Evolutionary conservation across 2,888 invertebrate genomes (phyloP).

Genomic region (Scaptomyza polygonia): DNA sequence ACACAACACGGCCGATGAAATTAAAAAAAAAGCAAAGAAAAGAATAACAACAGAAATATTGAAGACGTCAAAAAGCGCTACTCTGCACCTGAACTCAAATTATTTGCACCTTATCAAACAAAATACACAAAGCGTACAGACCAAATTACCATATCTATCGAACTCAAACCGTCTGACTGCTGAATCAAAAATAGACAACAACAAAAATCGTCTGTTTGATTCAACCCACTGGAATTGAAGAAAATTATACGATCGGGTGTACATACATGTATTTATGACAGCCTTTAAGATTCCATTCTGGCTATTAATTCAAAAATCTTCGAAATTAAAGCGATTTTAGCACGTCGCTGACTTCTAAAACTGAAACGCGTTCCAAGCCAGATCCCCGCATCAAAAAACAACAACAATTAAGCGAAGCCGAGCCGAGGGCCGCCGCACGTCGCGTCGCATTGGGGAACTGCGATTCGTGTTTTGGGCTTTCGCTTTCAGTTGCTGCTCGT

Average conservation of each 20-base stretch:
- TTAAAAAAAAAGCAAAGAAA: conserved; percentile 69
- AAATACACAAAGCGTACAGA: conserved; percentile 57
- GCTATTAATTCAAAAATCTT: conserved; percentile 42
- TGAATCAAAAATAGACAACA: conserved; percentile 17
- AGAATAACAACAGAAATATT: conserved; percentile 6
- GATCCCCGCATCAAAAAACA: conserved; percentile 31
- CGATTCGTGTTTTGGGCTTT: conserved; percentile 71
- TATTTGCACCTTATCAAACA: conserved; percentile 78
- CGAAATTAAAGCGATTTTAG: conserved; percentile 69
- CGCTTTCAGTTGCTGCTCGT: conserved; percentile 82
- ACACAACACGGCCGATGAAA: conserved; percentile 77
- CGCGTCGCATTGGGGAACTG: conserved; percentile 50
- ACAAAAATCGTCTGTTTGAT: conserved; percentile 1
- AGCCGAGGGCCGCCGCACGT: conserved; percentile 50
- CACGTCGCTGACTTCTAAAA: conserved; percentile 55
- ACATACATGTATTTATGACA: conserved; percentile 16
- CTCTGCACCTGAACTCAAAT: conserved; percentile 45
- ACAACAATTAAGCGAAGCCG: conserved; percentile 28
- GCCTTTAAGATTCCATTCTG: conserved; percentile 48
- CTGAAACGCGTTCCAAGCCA: conserved; percentile 67
- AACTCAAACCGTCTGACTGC: neutral
- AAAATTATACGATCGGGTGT: neutral
- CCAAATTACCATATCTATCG: conserved; percentile 75
- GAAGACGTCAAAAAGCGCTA: conserved; percentile 44
- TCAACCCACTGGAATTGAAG: conserved; percentile 15